Conservation (phyloP, 2,113 vertebrate genomes). For the Corythornis cristatus region DNA sequence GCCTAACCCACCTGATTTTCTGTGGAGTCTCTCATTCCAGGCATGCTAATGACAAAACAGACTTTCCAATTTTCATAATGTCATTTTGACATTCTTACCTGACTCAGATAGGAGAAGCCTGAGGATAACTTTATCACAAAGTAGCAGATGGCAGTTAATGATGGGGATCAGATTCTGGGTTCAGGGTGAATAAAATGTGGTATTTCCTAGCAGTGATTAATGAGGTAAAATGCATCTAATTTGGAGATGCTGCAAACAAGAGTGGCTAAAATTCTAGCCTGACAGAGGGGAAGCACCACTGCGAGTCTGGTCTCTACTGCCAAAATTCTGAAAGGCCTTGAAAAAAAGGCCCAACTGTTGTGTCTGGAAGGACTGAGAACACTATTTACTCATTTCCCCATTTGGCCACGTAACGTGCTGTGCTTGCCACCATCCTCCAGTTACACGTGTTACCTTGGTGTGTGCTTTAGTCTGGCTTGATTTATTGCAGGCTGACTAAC, state of each 20-base stretch:
- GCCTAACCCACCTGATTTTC: neutral
- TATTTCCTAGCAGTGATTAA: conserved; percentile 9
- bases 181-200: neutral
- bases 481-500: neutral
- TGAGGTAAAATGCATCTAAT: neutral
- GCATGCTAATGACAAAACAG: neutral
- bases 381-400: neutral
- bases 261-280: neutral
- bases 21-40: neutral
- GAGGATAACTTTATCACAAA: conserved; percentile 19
- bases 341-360: neutral
- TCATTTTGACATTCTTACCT: neutral
- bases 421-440: neutral
- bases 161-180: neutral
- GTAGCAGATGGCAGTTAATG: conserved; percentile 27
- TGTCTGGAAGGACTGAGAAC: neutral
- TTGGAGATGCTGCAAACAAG: neutral
- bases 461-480: neutral
- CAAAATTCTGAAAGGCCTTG: neutral
- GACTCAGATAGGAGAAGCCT: neutral
- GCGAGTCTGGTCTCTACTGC: neutral
- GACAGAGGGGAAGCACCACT: neutral
- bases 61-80: neutral
- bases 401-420: neutral
- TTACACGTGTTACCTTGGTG: neutral